phyloP scores from a whole-genome alignment of 2,797 vertebrate genomes.

The Simalia tracyae region DNA sequence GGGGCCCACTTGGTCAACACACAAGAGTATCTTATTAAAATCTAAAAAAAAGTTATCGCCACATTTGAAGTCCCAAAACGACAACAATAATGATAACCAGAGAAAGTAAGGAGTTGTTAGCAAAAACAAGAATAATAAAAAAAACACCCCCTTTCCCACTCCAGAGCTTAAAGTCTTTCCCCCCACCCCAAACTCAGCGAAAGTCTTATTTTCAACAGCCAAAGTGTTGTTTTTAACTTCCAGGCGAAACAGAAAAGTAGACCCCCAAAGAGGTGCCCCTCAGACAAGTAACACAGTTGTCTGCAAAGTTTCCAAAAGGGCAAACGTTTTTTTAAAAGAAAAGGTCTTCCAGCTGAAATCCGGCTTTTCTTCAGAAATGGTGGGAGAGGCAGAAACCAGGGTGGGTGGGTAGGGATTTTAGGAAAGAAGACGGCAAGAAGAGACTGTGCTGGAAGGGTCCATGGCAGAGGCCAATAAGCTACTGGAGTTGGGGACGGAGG shows the following conservation, averaged over 20 bases:
- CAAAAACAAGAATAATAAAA: neutral
- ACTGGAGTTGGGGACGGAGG: conserved; percentile 68
- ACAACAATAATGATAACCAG: conserved; percentile 44
- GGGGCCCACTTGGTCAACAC: conserved; percentile 55
- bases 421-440: conserved; percentile 32
- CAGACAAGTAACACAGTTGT: neutral
- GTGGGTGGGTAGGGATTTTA: neutral
- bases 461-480: conserved; percentile 61
- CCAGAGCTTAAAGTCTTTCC: conserved; percentile 65
- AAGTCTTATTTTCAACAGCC: conserved; percentile 41
- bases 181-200: conserved; percentile 33
- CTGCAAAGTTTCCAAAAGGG: neutral
- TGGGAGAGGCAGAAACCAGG: neutral
- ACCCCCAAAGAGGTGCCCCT: neutral
- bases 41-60: conserved; percentile 66
- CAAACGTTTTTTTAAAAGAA: conserved; percentile 9
- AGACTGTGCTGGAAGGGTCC: conserved; percentile 30
- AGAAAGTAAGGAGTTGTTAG: conserved; percentile 56
- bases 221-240: conserved; percentile 46
- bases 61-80: conserved; percentile 79
- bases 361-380: conserved; percentile 16
- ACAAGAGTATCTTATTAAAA: conserved; percentile 67
- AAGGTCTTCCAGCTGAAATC: conserved; percentile 58
- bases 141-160: conserved; percentile 49
- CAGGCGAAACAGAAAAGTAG: conserved; percentile 21